phyloP scores from a whole-genome alignment of 2,113 vertebrate genomes.

The Chloropsis cyanopogon region DNA sequence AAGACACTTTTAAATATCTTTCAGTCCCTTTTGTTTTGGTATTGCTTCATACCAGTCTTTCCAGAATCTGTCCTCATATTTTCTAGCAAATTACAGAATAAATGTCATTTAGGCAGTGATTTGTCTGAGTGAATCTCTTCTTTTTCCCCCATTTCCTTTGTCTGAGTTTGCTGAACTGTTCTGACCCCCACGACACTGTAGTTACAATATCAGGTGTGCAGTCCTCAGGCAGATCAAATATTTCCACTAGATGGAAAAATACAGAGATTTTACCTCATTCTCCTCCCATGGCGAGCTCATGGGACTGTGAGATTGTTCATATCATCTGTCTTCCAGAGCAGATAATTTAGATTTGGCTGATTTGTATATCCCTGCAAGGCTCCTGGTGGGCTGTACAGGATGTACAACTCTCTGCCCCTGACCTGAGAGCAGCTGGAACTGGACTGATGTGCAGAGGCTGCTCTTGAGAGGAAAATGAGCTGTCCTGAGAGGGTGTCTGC shows the following conservation, averaged over 20 bases:
- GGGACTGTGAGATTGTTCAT: background rate
- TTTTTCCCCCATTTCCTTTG: background rate
- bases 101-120: background rate
- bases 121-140: background rate
- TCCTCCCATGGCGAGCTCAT: background rate
- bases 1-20: background rate
- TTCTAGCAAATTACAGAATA: background rate
- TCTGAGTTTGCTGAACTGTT: background rate
- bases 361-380: background rate
- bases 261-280: background rate
- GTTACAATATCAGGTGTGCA: background rate
- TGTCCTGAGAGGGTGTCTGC: background rate
- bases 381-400: background rate
- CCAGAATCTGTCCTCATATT: background rate
- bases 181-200: rapidly evolving
- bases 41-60: background rate
- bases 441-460: background rate
- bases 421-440: background rate
- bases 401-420: background rate
- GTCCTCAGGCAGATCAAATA: background rate
- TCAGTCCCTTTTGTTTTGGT: background rate
- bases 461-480: background rate
- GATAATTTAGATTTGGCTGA: background rate
- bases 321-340: background rate
- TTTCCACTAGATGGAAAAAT: background rate